phyloP scores from a whole-genome alignment of 2,797 vertebrate genomes.

The Microctenopoma stevenorrisi region DNA sequence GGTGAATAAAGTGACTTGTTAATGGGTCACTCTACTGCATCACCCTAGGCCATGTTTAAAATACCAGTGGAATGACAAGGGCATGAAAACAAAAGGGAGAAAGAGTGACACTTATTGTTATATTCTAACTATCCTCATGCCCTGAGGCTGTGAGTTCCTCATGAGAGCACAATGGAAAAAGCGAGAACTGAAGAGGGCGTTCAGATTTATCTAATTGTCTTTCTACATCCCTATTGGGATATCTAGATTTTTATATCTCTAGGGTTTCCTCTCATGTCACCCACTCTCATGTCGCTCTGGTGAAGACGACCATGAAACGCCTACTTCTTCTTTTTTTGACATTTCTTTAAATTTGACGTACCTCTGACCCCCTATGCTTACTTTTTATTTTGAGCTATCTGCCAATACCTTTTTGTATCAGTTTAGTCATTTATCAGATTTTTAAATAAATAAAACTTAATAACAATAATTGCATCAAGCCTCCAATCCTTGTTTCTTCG shows the following conservation, averaged over 20 bases:
- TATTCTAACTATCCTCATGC: constrained; percentile 45
- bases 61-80: constrained; percentile 49
- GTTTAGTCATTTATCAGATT: too few relatives aligned
- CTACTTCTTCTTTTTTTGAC: too few relatives aligned
- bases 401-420: too few relatives aligned
- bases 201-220: constrained; percentile 54
- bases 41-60: constrained; percentile 69
- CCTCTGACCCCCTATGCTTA: neutral
- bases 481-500: too few relatives aligned
- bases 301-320: neutral
- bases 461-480: too few relatives aligned
- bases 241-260: constrained; percentile 21
- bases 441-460: too few relatives aligned
- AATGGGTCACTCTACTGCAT: constrained; percentile 71
- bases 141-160: constrained; percentile 56
- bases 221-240: constrained; percentile 14
- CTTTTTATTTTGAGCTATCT: too few relatives aligned
- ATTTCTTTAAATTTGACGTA: constrained; percentile 16
- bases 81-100: constrained; percentile 33
- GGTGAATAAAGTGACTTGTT: constrained; percentile 67
- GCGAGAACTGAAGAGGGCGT: constrained; percentile 38
- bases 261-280: constrained; percentile 32
- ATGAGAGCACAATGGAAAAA: constrained; percentile 44
- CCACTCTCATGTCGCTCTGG: constrained; percentile 3
- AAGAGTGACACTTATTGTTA: constrained; percentile 67